Percentiles rank a stretch among this genome's conserved stretches.
phyloP scores from a whole-genome alignment of 1,140 invertebrate species.

The Drosophila kohkoa region DNA sequence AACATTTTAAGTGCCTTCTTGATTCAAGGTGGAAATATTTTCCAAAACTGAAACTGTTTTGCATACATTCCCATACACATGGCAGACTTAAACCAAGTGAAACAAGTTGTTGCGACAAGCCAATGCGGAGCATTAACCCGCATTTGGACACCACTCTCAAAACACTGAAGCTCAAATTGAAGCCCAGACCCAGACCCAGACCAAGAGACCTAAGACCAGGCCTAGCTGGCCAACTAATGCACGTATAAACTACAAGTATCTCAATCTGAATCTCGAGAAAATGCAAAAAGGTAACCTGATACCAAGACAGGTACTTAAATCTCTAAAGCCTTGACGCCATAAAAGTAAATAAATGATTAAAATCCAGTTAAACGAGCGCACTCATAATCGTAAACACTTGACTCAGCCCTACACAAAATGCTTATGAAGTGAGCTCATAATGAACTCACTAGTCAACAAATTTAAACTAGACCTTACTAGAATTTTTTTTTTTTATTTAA shows the following conservation, averaged over 20 bases:
- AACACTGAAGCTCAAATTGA: neutral
- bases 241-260: slow-evolving; percentile 6
- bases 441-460: neutral
- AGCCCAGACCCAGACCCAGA: slow-evolving; percentile 15
- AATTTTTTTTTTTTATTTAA: neutral
- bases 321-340: slow-evolving; percentile 14
- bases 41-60: slow-evolving; percentile 46
- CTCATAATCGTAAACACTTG: slow-evolving; percentile 1
- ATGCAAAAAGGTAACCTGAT: slow-evolving; percentile 55
- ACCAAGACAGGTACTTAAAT: slow-evolving; percentile 25
- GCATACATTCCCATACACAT: slow-evolving; percentile 50
- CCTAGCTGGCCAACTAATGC: slow-evolving; percentile 3
- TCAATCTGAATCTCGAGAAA: slow-evolving; percentile 13
- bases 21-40: slow-evolving; percentile 60
- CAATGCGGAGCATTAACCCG: slow-evolving; percentile 43
- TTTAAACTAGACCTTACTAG: neutral
- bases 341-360: slow-evolving; percentile 34
- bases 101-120: slow-evolving; percentile 54
- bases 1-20: slow-evolving; percentile 55
- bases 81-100: slow-evolving; percentile 17
- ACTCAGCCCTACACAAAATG: neutral
- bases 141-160: slow-evolving; percentile 4
- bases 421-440: neutral
- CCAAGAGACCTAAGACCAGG: slow-evolving; percentile 8
- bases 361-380: neutral